Evolutionary conservation across 1,140 invertebrate genomes (phyloP).

Genomic region (Polypedilum pembai): DNA sequence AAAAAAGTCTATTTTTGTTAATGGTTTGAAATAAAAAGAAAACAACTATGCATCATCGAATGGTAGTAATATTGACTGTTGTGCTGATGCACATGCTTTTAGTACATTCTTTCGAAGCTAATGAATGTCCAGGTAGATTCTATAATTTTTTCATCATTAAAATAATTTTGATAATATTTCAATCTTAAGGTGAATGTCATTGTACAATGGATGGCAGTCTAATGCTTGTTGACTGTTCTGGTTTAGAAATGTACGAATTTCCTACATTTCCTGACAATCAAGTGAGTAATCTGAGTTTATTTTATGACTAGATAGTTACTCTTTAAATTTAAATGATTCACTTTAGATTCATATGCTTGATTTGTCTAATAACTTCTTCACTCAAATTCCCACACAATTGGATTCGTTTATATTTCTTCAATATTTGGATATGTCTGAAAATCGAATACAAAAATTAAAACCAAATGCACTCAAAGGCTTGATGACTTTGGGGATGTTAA

Average conservation of each 20-base stretch:
- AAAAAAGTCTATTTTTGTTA: background rate
- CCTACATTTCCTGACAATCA: conserved; percentile 43
- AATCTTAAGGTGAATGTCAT: conserved; percentile 35
- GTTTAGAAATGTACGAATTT: conserved; percentile 42
- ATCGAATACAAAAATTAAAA: conserved; percentile 45
- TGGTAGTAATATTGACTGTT: background rate
- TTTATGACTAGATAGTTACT: background rate
- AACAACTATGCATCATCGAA: too few relatives aligned
- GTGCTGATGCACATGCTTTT: background rate
- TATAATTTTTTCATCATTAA: background rate
- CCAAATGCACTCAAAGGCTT: conserved; percentile 45
- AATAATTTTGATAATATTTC: background rate
- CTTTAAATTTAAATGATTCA: conserved; percentile 11
- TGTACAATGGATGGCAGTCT: conserved; percentile 40
- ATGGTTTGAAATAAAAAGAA: background rate
- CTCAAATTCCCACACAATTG: conserved; percentile 45
- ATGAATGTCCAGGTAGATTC: conserved; percentile 35
- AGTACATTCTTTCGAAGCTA: background rate
- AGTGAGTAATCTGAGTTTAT: conserved; percentile 37
- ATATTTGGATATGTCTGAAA: conserved; percentile 50
- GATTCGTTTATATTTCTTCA: conserved; percentile 44
- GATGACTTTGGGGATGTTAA: conserved; percentile 45
- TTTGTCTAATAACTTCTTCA: conserved; percentile 48
- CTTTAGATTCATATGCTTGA: conserved; percentile 47
- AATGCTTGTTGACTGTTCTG: conserved; percentile 43